Evolutionary conservation across 2,888 invertebrate genomes (phyloP).

Genomic region (Aphodius sticticus): DNA sequence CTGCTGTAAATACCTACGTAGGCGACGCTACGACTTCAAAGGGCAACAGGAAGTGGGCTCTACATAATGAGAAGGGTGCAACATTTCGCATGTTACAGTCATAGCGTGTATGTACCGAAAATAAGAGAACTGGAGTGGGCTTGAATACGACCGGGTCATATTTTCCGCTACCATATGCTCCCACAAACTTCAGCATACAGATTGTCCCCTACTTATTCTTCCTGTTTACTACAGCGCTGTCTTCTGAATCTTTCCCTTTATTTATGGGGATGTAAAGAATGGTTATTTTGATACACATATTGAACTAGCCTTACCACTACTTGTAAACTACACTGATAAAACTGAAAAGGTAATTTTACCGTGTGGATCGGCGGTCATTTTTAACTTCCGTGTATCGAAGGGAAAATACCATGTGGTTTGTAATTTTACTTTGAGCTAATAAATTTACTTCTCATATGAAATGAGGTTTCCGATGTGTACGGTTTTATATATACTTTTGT

Average conservation of each 20-base stretch:
- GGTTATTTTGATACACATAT: neutral
- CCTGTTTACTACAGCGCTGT: neutral
- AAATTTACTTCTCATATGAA: no score
- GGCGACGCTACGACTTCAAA: conserved; percentile 7
- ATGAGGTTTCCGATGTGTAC: no score
- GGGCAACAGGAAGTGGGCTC: conserved; percentile 21
- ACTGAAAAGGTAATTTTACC: no score
- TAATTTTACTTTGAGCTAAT: no score
- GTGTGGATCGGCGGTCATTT: no score
- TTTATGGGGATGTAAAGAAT: no score
- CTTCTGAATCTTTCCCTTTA: neutral
- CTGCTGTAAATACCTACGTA: neutral
- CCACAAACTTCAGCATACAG: neutral
- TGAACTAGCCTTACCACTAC: no score
- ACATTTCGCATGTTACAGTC: conserved; percentile 17
- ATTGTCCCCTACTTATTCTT: neutral
- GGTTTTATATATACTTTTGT: no score
- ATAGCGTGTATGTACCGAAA: conserved; percentile 15
- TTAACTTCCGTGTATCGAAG: no score
- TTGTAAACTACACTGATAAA: neutral
- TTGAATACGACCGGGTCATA: neutral
- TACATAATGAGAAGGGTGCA: conserved; percentile 24
- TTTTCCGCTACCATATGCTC: neutral
- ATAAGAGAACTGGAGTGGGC: conserved; percentile 6
- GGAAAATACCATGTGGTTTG: no score